Evolutionary conservation across 1,140 invertebrate species (phyloP).

Genomic region (Linepithema humile): DNA sequence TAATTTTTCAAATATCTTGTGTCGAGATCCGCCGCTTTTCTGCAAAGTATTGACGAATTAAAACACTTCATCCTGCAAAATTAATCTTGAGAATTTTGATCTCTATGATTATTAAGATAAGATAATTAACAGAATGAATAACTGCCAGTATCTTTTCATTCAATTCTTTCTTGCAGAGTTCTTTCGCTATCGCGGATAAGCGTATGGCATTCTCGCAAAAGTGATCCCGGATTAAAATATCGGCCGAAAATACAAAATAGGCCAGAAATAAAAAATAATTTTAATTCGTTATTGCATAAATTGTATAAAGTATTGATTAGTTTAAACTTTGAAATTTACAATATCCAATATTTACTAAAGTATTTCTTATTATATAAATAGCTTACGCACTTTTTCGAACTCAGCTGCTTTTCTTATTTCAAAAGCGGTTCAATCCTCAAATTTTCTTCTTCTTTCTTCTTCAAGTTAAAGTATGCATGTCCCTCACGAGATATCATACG

Average conservation of each 20-base stretch:
- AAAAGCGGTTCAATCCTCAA: neutral
- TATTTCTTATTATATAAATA: slow-evolving; percentile 39
- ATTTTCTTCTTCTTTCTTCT: neutral
- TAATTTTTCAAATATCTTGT: slow-evolving; percentile 7
- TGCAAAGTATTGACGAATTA: neutral
- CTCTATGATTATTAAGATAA: neutral
- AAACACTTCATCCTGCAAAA: neutral
- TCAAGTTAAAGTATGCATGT: neutral
- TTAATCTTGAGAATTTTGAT: neutral
- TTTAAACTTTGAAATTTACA: slow-evolving; percentile 22
- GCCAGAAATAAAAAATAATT: neutral
- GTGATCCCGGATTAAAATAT: neutral
- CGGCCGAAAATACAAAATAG: neutral
- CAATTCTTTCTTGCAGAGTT: neutral
- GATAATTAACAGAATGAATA: slow-evolving; percentile 17
- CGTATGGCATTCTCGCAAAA: slow-evolving; percentile 12
- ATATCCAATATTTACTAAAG: slow-evolving; percentile 30
- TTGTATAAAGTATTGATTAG: neutral
- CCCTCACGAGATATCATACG: too few relatives aligned
- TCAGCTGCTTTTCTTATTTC: slow-evolving; percentile 1
- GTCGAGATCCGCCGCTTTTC: neutral
- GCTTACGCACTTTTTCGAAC: slow-evolving; percentile 4
- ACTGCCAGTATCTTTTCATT: neutral
- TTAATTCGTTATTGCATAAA: slow-evolving; percentile 14
- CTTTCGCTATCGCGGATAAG: neutral